These are phyloP conservation scores for Lasioglossum albipes DNA, from an alignment of 1,140 invertebrate species.

Conservation along the genomic window DNA sequence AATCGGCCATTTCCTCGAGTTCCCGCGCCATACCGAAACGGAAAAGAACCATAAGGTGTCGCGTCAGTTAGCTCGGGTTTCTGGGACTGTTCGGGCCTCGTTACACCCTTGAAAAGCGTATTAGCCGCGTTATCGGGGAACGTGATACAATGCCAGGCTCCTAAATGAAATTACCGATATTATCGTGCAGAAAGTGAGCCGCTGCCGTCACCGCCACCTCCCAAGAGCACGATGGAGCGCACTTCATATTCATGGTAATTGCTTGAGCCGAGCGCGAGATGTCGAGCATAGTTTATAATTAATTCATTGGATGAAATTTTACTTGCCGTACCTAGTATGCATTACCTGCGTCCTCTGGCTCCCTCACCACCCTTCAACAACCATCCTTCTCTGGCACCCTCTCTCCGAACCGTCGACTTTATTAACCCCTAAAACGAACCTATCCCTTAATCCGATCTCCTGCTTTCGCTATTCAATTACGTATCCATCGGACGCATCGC, in stretches of 20 bases:
- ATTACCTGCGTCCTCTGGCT: slow-evolving; percentile 42
- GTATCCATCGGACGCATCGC: not conserved
- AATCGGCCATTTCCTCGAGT: no score
- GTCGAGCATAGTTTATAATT: slow-evolving; percentile 68
- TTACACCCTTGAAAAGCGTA: not conserved
- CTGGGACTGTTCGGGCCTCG: not conserved
- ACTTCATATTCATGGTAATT: slow-evolving; percentile 69
- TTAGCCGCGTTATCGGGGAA: not conserved
- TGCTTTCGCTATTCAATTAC: not conserved
- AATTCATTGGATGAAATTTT: slow-evolving; percentile 73
- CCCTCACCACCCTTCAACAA: not conserved
- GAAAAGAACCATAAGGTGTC: not conserved
- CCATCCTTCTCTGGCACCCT: not conserved
- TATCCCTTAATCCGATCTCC: not conserved
- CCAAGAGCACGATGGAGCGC: slow-evolving; percentile 35
- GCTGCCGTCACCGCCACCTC: not conserved
- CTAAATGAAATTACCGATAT: slow-evolving; percentile 56
- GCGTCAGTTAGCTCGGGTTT: not conserved
- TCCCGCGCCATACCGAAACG: no score
- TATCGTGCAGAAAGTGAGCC: slow-evolving; percentile 35
- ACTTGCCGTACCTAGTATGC: slow-evolving; percentile 59
- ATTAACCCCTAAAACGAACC: slow-evolving; percentile 18
- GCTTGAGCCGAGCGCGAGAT: slow-evolving; percentile 43
- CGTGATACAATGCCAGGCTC: not conserved
- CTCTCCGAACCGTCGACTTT: not conserved